These are phyloP conservation scores for Elanus axillaris DNA, from an alignment of 2,113 vertebrate species.

Conservation along the genomic window DNA sequence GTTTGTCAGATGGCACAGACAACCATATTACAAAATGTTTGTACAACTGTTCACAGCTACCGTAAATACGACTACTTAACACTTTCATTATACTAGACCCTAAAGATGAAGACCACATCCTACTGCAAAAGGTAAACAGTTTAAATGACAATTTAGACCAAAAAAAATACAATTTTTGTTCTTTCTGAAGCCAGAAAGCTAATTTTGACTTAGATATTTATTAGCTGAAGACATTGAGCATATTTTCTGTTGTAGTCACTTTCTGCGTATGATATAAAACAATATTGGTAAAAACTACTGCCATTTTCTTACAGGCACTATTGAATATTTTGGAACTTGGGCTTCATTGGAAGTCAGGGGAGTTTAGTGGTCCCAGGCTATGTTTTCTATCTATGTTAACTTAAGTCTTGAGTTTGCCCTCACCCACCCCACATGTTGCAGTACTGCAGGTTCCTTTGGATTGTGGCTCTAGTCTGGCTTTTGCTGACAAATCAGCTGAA, in stretches of 20 bases:
- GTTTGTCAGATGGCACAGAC: background rate
- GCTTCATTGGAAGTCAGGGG: background rate
- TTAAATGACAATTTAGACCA: background rate
- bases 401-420: background rate
- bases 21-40: background rate
- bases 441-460: background rate
- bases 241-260: background rate
- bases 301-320: background rate
- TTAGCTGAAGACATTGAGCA: background rate
- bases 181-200: background rate
- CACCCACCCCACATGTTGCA: background rate
- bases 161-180: background rate
- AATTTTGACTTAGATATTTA: background rate
- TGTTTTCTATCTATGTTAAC: background rate
- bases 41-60: background rate
- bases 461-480: background rate
- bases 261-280: background rate
- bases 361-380: background rate
- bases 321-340: background rate
- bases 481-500: background rate
- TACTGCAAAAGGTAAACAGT: background rate
- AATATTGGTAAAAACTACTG: background rate
- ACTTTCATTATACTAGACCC: background rate
- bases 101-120: background rate
- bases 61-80: background rate